phyloP scores from a whole-genome alignment of 2,113 vertebrate species.

The Megaceryle maxima region DNA sequence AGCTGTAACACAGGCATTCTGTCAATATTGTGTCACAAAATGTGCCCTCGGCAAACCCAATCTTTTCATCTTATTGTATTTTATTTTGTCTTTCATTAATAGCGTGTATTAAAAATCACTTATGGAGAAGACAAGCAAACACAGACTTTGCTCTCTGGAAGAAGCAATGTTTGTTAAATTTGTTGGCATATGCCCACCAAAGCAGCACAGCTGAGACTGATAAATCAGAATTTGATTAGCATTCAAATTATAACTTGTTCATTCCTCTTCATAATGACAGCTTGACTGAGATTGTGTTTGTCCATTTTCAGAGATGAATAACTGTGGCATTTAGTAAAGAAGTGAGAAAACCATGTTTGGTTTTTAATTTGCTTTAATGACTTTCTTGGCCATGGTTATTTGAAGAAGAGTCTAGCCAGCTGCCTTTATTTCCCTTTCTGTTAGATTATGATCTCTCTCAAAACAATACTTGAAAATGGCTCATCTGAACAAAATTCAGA shows the following conservation, averaged over 20 bases:
- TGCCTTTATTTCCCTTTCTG: constrained; percentile 47
- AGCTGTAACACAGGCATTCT: background rate
- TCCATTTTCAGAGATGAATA: constrained; percentile 57
- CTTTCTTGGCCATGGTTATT: constrained; percentile 45
- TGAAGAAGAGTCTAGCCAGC: constrained; percentile 34
- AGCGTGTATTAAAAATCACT: background rate
- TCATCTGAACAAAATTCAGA: constrained; percentile 53
- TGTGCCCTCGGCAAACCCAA: background rate
- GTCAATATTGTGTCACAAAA: background rate
- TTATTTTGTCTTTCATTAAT: constrained; percentile 2
- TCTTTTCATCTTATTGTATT: background rate
- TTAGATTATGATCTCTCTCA: constrained; percentile 43
- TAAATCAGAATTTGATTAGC: constrained; percentile 50
- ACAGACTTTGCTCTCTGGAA: background rate
- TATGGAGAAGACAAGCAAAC: background rate
- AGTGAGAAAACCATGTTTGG: constrained; percentile 21
- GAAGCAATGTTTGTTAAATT: constrained; percentile 7
- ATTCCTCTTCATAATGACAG: constrained; percentile 52
- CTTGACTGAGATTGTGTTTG: constrained; percentile 43
- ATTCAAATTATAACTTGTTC: constrained; percentile 37
- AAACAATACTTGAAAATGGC: constrained; percentile 57
- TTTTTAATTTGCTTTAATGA: constrained; percentile 55
- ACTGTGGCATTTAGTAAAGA: constrained; percentile 27
- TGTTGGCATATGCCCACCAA: background rate
- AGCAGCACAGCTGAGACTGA: constrained; percentile 6